Evolutionary conservation across 2,113 vertebrate genomes (phyloP).

Genomic region (Psilopogon haemacephalus): DNA sequence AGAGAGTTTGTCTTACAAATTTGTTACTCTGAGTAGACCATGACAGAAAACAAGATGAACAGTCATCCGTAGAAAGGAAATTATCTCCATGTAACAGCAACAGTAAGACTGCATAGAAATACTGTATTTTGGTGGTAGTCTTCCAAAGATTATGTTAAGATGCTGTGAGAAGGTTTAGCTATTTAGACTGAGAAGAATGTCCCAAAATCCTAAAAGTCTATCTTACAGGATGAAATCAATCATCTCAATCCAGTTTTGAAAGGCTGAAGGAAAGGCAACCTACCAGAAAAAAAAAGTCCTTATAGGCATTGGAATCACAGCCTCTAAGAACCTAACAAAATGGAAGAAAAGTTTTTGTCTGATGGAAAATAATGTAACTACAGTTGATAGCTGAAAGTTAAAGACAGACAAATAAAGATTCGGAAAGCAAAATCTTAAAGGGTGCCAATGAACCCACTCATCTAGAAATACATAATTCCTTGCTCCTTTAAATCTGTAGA

Average conservation of each 20-base stretch:
- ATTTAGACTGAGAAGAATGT: background rate
- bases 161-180: background rate
- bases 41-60: background rate
- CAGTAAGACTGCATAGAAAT: background rate
- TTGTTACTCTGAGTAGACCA: background rate
- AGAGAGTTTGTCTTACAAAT: background rate
- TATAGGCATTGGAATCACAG: fast-evolving
- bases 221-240: background rate
- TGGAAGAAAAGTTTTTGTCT: background rate
- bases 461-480: background rate
- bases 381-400: background rate
- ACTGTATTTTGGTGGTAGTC: background rate
- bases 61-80: background rate
- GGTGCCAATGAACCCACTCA: background rate
- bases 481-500: background rate
- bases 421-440: background rate
- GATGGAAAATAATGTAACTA: background rate
- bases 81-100: background rate
- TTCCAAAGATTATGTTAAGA: background rate
- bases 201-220: background rate
- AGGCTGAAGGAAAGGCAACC: background rate
- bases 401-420: background rate
- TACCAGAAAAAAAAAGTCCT: background rate
- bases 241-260: background rate
- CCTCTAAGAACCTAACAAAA: background rate